Base-by-base conservation (phyloP, 2,797 vertebrate genomes). In the Propithecus deckenii region DNA sequence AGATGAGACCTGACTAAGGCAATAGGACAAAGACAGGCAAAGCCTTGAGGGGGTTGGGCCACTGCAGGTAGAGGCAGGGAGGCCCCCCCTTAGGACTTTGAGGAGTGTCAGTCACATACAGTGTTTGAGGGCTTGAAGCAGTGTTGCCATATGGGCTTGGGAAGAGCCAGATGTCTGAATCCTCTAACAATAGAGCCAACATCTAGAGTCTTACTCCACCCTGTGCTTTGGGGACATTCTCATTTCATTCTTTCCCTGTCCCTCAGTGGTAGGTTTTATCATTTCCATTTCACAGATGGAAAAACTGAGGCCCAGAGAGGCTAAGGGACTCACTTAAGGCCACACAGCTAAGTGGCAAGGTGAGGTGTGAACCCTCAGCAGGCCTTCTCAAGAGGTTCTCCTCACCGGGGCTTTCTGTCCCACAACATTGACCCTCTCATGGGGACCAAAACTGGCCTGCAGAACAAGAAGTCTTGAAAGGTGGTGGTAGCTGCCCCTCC, bases 361-460 rank as follows among this genome's bases (percentile, higher is more conserved):
- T 11, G 50, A 80, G 65, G 23, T 20, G 7, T 9, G 20, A n/a
- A 43, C 32, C 15, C 55, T 20, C 10, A 50, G 75, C 22, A 50
- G 57, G 48, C n/a, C 32, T 12, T 50, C 46, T 48, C 10, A 10
- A 30, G 61, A 35, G 30, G 35, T 90, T 22, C 2, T 10, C 46
- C n/a, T 48, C 2, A 8, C 52, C 79, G 46, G 52, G 50, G 59
- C 72, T 46, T 55, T 86, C 25, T 48, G 55, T 48, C 41, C 20
- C 32, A 0, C 4, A 1, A 6, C 6, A 14, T 18, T 25, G 50
- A 22, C 46, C 25, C 61, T 46, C 0, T 43, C 2, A 0, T 0
- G 13, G n/a, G 59, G 67, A 71, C 48, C 9, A 4, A 12, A 25
- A 8, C 35, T 3, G 7, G 55, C 28, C 5, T 48, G 3, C 18